Conservation (phyloP, 2,113 vertebrate genomes). For the Antennarius striatus region DNA sequence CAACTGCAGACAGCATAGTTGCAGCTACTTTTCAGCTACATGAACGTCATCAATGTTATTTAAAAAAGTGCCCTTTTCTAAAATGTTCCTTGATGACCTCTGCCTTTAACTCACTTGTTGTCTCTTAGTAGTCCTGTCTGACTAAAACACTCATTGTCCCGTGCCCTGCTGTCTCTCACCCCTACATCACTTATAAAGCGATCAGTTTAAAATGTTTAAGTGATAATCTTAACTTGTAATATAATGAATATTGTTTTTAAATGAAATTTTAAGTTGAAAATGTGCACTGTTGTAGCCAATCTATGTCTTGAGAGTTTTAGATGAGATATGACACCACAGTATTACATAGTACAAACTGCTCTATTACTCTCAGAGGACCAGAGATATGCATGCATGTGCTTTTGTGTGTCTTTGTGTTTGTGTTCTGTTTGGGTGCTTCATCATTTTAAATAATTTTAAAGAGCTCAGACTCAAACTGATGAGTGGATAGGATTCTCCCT, state of each 20-base stretch:
- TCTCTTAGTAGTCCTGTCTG: slow-evolving; percentile 45
- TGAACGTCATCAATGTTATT: slow-evolving; percentile 24
- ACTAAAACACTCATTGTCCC: slow-evolving; percentile 41
- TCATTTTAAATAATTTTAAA: slow-evolving; percentile 41
- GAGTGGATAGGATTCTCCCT: slow-evolving; percentile 48
- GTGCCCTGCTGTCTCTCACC: slow-evolving; percentile 32
- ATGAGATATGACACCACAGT: slow-evolving; percentile 4
- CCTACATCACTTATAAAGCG: slow-evolving; percentile 12
- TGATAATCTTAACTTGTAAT: too few relatives aligned
- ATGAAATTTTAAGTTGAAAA: too few relatives aligned
- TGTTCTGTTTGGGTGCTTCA: slow-evolving; percentile 45
- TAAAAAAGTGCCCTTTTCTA: slow-evolving; percentile 26
- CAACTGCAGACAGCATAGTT: neutral
- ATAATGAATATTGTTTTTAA: too few relatives aligned
- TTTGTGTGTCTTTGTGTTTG: slow-evolving; percentile 12
- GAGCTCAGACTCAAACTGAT: slow-evolving; percentile 54
- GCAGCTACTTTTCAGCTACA: slow-evolving; percentile 24
- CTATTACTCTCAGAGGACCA: slow-evolving; percentile 21
- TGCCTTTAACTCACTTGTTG: slow-evolving; percentile 42
- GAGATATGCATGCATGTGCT: slow-evolving; percentile 6
- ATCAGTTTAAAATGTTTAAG: slow-evolving; percentile 8
- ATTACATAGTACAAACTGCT: slow-evolving; percentile 28
- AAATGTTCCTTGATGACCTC: slow-evolving; percentile 26
- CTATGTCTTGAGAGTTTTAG: neutral
- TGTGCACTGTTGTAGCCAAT: too few relatives aligned